Evolutionary conservation across 2,888 invertebrate genomes (phyloP).

Genomic region (Malachius bipustulatus): DNA sequence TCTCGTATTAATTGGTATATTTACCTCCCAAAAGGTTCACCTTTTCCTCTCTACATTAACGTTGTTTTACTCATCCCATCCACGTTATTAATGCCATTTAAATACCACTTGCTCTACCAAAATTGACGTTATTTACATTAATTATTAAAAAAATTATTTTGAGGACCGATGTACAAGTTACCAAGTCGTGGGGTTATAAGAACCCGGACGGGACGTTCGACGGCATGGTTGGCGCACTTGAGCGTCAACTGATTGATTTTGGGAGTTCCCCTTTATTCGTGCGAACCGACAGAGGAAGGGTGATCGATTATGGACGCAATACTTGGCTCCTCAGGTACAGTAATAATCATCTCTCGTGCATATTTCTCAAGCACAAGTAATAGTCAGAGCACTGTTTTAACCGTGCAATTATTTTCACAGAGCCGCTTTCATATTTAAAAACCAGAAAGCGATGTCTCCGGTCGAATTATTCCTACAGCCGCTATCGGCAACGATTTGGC

Average conservation of each 20-base stretch:
- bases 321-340: conserved; percentile 29
- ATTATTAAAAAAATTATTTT: conserved; percentile 12
- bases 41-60: too few species aligned
- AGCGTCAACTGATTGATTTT: conserved; percentile 24
- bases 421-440: conserved; percentile 27
- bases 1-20: too few species aligned
- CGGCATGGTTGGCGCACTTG: conserved; percentile 28
- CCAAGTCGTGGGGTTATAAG: conserved; percentile 29
- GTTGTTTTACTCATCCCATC: too few species aligned
- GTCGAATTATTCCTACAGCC: conserved; percentile 28
- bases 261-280: conserved; percentile 28
- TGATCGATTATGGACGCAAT: conserved; percentile 27
- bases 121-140: conserved; percentile 4
- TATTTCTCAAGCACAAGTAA: too few species aligned
- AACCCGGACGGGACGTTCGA: conserved; percentile 27
- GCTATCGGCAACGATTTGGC: conserved; percentile 25
- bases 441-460: conserved; percentile 25
- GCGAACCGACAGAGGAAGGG: conserved; percentile 23
- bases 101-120: neutral
- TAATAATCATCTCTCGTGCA: too few species aligned
- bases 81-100: too few species aligned
- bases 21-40: too few species aligned
- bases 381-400: too few species aligned
- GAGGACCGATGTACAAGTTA: conserved; percentile 21
- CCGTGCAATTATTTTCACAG: conserved; percentile 18